Base-by-base conservation (phyloP, 2,113 vertebrate species). In the Microtus montanus region DNA sequence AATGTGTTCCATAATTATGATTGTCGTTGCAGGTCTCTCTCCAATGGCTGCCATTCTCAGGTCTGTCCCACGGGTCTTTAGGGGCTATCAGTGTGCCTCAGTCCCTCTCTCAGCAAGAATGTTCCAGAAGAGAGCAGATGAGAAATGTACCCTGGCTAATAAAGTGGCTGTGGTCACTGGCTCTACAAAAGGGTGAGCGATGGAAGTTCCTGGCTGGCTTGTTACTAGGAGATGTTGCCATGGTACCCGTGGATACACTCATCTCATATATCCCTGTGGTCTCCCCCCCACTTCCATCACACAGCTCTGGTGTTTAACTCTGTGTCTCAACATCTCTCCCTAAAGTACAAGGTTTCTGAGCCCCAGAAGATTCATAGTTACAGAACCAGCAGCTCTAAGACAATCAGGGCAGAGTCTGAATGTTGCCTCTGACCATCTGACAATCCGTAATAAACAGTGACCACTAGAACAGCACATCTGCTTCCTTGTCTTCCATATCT, bases 101-200 rank as follows among this genome's bases (percentile, higher is more conserved):
- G 11, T 26, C 13, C 63, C 74, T 71, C 41, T 80, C 28, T 83
- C 91, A 30, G 33, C 78, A 79, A 93, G 75, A 80, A 96, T 73
- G 91, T 90, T 66, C 78, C 84, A 68, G 52, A 73, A 84, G 14
- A 85, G 47, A 2, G 20, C 58, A 58, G 12, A 80, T 15, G 52
- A 63, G 52, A 90, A 49, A 9, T 15, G 3, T 26, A 7, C 26
- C 44, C 90, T 95, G 44, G 77, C 79, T 73, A 74, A 90, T 22
- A 97, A 95, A 88, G 97, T 98, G 90, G 97, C 97, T 10, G 58
- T 97, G 70, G 86, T 97, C 44, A 96, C 97, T 0, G 98, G 95
- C 3, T 97, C 97, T 38, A 97, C 96, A n/a, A 96, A 97, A 4
- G 96, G 96, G 97, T 97, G 90, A 98, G 93, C 49, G 13, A 35